Evolutionary conservation across 1,140 invertebrate genomes (phyloP), one percentile per base, ranked within the genome.

Genomic region (Pectinophora gossypiella): DNA sequence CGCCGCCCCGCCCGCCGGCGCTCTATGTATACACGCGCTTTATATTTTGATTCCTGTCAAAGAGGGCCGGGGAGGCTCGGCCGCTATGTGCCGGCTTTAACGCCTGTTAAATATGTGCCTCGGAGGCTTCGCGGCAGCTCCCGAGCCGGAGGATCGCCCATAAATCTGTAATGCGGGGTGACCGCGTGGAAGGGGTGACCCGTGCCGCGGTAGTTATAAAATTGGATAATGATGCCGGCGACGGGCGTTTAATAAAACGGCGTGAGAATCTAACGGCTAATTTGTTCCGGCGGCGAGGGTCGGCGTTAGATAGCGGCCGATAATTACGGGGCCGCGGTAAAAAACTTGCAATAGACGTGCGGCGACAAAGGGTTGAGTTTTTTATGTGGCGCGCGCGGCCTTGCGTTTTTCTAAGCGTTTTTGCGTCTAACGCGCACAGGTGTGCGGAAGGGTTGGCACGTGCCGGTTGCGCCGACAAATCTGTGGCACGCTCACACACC

Each of bases 31-130:
- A 73, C 73, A 74, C 65, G n/a, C 47, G 59, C 61, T 74, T 70
- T 68, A 70, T 71, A 79, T 77, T 76, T 70, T 64, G 66, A 79
- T 69, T 61, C 55, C 46, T 62, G 68, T 73, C 70, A 75, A 76
- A 69, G 70, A 73, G 75, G 75, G 72, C 60, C 65, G 70, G 61
- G 70, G 61, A 54, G 51, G 53, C 58, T 42, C 32, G 48, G 22
- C 45, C 51, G 61, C 49, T 65, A 68, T 72, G 66, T 69, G 53
- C 63, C 47, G 27, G 27, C 10, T 51, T 50, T 36, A 51, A n/a
- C 46, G 55, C 55, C 54, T 62, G 48, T 32, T 32, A 32, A 32
- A 32, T 67, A 67, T 67, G 60, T 67, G 60, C n/a, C n/a, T n/a
- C 54, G 46, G 44, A 44, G 46, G 36, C 16, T 7, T 40, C 36